A percentile compares a stretch with the other conserved stretches of the same genome.
These are phyloP conservation scores for Avahi laniger DNA, from an alignment of 2,797 vertebrate genomes.

Conservation along the genomic window DNA sequence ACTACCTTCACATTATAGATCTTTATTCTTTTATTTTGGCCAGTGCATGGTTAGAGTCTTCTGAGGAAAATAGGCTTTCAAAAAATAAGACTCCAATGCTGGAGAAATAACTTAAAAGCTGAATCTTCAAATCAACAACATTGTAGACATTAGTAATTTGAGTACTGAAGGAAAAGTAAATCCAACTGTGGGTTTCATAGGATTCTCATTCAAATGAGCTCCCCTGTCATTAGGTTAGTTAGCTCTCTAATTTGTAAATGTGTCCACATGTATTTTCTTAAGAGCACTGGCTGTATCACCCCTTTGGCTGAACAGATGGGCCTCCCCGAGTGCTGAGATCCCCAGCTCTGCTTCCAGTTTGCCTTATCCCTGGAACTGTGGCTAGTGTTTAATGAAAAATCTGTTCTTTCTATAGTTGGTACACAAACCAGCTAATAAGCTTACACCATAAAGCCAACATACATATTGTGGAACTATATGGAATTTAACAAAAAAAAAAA, in stretches of 20 bases:
- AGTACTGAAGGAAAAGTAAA: not conserved
- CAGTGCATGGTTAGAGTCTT: not conserved
- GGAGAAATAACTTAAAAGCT: not conserved
- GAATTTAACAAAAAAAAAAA: constrained; percentile 69
- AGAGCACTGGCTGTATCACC: not conserved
- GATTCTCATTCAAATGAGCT: not conserved
- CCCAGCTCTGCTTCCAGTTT: constrained; percentile 39
- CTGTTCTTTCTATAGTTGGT: constrained; percentile 1
- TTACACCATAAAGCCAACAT: constrained; percentile 61
- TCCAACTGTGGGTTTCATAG: not conserved
- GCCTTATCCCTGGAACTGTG: not conserved
- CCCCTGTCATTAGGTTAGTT: not conserved
- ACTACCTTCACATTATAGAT: not conserved
- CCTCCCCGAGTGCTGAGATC: not conserved
- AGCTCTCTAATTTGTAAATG: not conserved
- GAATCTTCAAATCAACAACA: not conserved
- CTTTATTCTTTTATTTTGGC: not conserved
- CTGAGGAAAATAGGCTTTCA: not conserved
- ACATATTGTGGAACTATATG: constrained; percentile 60
- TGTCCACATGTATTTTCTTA: not conserved
- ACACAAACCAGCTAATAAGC: not conserved
- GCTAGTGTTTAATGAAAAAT: not conserved
- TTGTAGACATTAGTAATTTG: not conserved
- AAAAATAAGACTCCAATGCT: not conserved
- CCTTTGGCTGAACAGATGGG: not conserved